A percentile compares a stretch with the other conserved stretches of the same genome.
These are phyloP conservation scores for Sepiola atlantica DNA, from an alignment of 2,888 invertebrate genomes.

Conservation along the genomic window DNA sequence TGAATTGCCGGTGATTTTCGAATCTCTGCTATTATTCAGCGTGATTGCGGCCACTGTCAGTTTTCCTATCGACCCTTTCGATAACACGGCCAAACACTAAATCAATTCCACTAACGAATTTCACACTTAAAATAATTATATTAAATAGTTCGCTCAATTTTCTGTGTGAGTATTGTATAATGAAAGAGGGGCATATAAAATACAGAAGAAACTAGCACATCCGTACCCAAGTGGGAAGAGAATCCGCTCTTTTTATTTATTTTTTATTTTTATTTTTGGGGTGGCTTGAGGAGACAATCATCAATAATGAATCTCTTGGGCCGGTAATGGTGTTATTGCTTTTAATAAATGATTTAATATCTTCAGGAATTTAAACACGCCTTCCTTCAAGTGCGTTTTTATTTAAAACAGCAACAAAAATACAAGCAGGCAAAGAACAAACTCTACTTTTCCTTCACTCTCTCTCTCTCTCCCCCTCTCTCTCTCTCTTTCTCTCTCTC, in stretches of 20 bases:
- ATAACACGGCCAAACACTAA: not conserved
- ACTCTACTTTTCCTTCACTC: no score
- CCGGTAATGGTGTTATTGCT: not conserved
- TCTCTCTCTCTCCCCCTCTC: not conserved
- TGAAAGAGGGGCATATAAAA: not conserved
- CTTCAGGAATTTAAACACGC: not conserved
- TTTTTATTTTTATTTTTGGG: no score
- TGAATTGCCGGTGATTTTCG: not conserved
- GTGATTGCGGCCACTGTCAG: not conserved
- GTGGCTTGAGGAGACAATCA: not conserved
- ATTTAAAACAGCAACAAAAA: not conserved
- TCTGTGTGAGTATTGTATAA: not conserved
- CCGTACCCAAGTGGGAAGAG: not conserved
- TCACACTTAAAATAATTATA: constrained; percentile 1
- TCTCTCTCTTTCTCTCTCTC: no score
- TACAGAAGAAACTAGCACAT: not conserved
- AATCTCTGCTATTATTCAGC: not conserved
- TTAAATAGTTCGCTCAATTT: constrained; percentile 10
- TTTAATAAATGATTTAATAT: not conserved
- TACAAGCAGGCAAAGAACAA: not conserved
- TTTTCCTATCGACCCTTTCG: not conserved
- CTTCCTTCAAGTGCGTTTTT: not conserved
- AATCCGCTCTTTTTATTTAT: not conserved
- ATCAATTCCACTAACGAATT: not conserved
- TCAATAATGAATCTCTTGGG: not conserved